Evolutionary conservation across 37 sponge, comb jelly and placozoan species (phyloP), one percentile per base, ranked within the genome.

Genomic region (Ianthella basta): DNA sequence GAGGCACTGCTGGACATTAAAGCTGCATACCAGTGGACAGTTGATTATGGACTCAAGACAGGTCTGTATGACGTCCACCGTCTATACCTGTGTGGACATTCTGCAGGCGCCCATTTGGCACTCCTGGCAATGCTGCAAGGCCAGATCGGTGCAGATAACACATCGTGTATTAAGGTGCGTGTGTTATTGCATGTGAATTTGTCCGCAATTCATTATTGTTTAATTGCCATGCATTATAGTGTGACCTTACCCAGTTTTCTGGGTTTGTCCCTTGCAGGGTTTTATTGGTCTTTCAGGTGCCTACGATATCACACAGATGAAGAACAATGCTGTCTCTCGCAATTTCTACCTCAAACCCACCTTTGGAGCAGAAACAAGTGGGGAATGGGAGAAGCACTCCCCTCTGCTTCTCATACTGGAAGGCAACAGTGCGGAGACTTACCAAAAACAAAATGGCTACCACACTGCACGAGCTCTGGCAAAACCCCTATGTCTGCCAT

Each of bases 21-120:
- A 21, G 39, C 37, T 20, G 65, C 65, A 1, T 37, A 55, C 2
- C 38, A 60, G 24, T 81, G 82, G 82, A 24, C 41, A 36, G 40
- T 63, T 15, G 25, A 16, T 21, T 16, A 81, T 60, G 82, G 82
- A 27, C 59, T 1, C 14, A 19, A 60, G 25, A 29, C 82, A 21
- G 65, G 41, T 13, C 63, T 59, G 23, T 81, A 59, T 50, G 65
- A 81, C 33, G 21, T 59, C 21, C 18, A 60, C 21, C 25, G 23
- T 2, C 32, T 81, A 3, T 81, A 81, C 65, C 25, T 81, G 23
- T 44, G 82, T 35, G 82, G 82, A 5, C 82, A 81, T 60, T 81
- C 82, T 29, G 82, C 82, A 16, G 82, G 82, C 4, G 82, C 65
- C 4, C 82, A 81, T 50, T 13, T 81, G 35, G 65, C 34, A 16